Base-by-base conservation (phyloP, 2,113 vertebrate genomes). In the Fulica atra region DNA sequence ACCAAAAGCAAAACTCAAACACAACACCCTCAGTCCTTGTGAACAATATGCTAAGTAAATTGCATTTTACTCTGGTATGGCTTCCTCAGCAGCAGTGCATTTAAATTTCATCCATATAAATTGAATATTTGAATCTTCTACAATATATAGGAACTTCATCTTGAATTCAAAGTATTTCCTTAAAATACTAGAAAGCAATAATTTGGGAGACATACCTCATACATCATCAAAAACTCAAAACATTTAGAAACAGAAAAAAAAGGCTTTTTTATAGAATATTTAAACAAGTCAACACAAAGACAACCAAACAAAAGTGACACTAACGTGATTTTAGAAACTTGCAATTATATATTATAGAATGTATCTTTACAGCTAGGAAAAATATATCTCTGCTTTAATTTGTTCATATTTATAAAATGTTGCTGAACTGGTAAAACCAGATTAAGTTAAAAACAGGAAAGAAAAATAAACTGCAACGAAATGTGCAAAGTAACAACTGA, bases 401-500 rank as follows among this genome's bases (percentile, higher is more conserved):
- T 76, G 5, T 56, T 85, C 10, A 6, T 53, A 26, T 44, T 51
- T 51, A 53, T 31, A 46, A 59, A 38, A 11, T 71, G 20, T 42
- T 2, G 4, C 4, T 65, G 42, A 65, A 29, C 18, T 33, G 6
- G 4, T 29, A 64, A 81, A 76, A 66, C 26, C 2, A 60, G 12
- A 51, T 19, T 64, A 36, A 72, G 7, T 4, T 20, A 10, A 77
- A 81, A 61, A 40, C 5, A 50, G 9, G 51, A 31, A 2, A 63
- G 5, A 74, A 13, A 79, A 69, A 81, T 42, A 60, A 60, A 33
- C 29, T 50, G 63, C 63, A 63, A 7, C 5, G 59, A 85, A 51
- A 2, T 21, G 25, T 2, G 1, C 5, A 64, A 81, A 40, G 13
- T 33, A 33, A 40, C 6, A 65, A 20, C 8, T 1, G 3, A 65